These are phyloP conservation scores for Fabriciana adippe DNA, from an alignment of 2,888 invertebrate species.

Conservation along the genomic window DNA sequence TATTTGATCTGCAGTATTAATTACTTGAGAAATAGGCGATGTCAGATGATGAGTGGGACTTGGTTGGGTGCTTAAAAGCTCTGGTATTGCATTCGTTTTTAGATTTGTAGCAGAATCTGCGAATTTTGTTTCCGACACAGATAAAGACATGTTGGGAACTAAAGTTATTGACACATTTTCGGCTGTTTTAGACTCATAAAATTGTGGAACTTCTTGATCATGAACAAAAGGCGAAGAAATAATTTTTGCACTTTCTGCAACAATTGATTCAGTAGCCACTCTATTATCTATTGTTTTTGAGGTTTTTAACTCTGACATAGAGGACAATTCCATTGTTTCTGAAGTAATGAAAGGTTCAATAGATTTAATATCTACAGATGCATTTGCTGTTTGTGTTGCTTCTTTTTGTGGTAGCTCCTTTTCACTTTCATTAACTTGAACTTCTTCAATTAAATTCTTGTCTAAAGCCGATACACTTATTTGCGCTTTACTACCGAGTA, in stretches of 20 bases:
- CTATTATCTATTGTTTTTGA: slow-evolving; percentile 74
- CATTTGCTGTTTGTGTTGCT: slow-evolving; percentile 76
- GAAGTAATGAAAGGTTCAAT: slow-evolving; percentile 83
- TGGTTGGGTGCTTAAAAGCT: slow-evolving; percentile 50
- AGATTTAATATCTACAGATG: slow-evolving; percentile 82
- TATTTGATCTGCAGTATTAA: slow-evolving; percentile 70
- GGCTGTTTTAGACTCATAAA: slow-evolving; percentile 53
- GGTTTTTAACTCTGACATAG: slow-evolving; percentile 73
- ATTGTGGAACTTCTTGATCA: slow-evolving; percentile 83
- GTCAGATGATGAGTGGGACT: slow-evolving; percentile 65
- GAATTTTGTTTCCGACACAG: slow-evolving; percentile 83
- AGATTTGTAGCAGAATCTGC: slow-evolving; percentile 86
- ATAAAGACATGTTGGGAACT: slow-evolving; percentile 83
- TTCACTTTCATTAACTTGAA: slow-evolving; percentile 86
- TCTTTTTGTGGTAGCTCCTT: slow-evolving; percentile 75
- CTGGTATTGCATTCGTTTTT: slow-evolving; percentile 54
- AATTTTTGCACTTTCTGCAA: slow-evolving; percentile 85
- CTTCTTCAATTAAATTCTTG: slow-evolving; percentile 80
- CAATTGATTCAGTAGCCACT: slow-evolving; percentile 69
- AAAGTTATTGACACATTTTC: slow-evolving; percentile 72
- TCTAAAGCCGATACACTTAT: slow-evolving; percentile 80
- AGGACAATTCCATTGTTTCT: slow-evolving; percentile 74
- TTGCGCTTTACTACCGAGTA: slow-evolving; percentile 68
- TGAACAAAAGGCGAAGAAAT: slow-evolving; percentile 83
- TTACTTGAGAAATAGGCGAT: slow-evolving; percentile 67